Evolutionary conservation across 2,797 vertebrate genomes (phyloP).

Genomic region (Novumbra hubbsi): DNA sequence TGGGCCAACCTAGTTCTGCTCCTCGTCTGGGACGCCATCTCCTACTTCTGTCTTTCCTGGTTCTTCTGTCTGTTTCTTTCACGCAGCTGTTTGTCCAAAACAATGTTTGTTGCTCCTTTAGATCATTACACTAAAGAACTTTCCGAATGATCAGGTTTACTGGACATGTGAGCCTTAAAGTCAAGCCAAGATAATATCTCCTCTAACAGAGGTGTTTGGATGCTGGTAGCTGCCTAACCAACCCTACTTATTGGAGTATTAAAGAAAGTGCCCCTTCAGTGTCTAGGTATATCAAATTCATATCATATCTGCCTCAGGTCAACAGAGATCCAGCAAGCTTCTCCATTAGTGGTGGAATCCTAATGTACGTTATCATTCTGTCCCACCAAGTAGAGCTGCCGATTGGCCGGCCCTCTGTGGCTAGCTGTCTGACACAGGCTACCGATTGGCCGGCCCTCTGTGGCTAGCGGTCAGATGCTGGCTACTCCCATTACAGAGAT

Average conservation of each 20-base stretch:
- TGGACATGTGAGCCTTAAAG: background rate
- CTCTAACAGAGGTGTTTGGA: background rate
- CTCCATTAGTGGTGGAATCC: background rate
- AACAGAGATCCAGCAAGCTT: background rate
- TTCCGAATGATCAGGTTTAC: background rate
- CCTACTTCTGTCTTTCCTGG: background rate
- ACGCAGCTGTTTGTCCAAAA: too few relatives aligned
- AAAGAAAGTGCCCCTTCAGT: background rate
- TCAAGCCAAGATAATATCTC: background rate
- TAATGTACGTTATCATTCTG: background rate
- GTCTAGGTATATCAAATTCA: conserved; percentile 1
- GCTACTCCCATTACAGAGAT: background rate
- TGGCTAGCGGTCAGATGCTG: background rate
- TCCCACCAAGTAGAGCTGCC: background rate
- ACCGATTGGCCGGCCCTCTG: background rate
- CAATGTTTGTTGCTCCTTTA: too few relatives aligned
- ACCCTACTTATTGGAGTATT: background rate
- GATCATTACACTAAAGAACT: background rate
- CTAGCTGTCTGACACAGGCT: background rate
- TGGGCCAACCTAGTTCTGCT: conserved; percentile 79
- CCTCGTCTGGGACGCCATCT: conserved; percentile 30
- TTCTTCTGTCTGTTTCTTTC: background rate
- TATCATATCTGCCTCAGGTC: background rate
- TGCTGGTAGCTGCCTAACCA: background rate
- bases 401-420: background rate